Percentiles rank a stretch among this genome's conserved stretches.
phyloP scores from a whole-genome alignment of 2,888 invertebrate species.

The Ptychoptera albimana region DNA sequence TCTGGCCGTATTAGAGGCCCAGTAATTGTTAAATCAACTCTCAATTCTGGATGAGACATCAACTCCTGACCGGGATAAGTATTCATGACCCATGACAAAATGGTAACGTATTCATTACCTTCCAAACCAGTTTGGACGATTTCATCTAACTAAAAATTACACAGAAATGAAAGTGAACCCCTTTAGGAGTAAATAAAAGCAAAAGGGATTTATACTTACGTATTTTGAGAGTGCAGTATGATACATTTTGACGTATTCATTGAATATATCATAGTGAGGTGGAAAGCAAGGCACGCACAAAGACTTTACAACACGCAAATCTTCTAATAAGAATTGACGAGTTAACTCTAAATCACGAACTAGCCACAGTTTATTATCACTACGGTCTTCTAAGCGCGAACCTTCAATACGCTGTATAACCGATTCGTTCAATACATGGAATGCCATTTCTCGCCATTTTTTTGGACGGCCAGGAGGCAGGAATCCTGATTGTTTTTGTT shows the following conservation, averaged over 20 bases:
- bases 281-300: slow-evolving; percentile 90
- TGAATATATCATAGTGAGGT: slow-evolving; percentile 82
- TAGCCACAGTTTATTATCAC: slow-evolving; percentile 88
- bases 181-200: slow-evolving; percentile 5
- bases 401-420: slow-evolving; percentile 82
- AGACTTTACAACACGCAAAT: slow-evolving; percentile 78
- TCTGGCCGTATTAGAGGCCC: slow-evolving; percentile 63
- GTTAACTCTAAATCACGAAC: slow-evolving; percentile 84
- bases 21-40: slow-evolving; percentile 48
- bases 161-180: too few species aligned
- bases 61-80: slow-evolving; percentile 79
- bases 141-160: slow-evolving; percentile 69
- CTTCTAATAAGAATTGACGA: slow-evolving; percentile 75
- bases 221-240: slow-evolving; percentile 72
- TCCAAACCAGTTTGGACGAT: slow-evolving; percentile 76
- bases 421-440: slow-evolving; percentile 63
- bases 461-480: slow-evolving; percentile 91
- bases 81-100: slow-evolving; percentile 84
- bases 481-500: slow-evolving; percentile 69
- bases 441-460: slow-evolving; percentile 72
- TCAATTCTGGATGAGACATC: slow-evolving; percentile 75
- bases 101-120: slow-evolving; percentile 91
- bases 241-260: slow-evolving; percentile 85
- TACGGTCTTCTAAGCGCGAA: slow-evolving; percentile 82
- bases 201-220: slow-evolving; percentile 33